A percentile compares a stretch with the other conserved stretches of the same genome.
phyloP scores from a whole-genome alignment of 2,113 vertebrate genomes.

The Cephalopholis sonnerati region DNA sequence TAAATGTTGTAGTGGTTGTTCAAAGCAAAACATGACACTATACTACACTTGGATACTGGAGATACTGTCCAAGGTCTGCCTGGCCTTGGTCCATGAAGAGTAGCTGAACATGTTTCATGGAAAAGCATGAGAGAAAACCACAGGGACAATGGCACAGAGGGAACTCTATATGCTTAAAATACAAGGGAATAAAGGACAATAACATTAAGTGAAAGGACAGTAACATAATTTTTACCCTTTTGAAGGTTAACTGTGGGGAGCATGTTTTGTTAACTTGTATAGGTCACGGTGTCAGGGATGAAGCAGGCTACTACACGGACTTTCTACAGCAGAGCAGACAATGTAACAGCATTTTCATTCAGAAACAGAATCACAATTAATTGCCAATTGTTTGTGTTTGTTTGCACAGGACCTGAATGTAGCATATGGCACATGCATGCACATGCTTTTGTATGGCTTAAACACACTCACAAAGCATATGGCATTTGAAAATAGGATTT shows the following conservation, averaged over 20 bases:
- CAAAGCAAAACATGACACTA: neutral
- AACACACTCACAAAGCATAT: neutral
- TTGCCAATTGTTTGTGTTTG: neutral
- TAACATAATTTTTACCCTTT: slow-evolving; percentile 26
- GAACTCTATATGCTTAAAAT: neutral
- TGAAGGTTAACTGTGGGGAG: neutral
- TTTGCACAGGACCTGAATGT: neutral
- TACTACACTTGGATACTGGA: neutral
- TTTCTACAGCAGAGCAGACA: neutral
- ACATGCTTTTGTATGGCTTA: neutral
- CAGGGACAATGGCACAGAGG: neutral
- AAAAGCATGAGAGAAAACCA: neutral
- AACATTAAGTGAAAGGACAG: neutral
- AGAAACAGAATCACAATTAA: neutral
- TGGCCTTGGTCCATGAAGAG: neutral
- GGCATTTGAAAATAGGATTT: neutral
- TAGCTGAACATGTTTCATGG: neutral
- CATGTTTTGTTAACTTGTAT: slow-evolving; percentile 25
- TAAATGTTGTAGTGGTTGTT: neutral
- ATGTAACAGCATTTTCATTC: neutral
- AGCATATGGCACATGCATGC: too few species aligned
- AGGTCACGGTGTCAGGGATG: slow-evolving; percentile 39
- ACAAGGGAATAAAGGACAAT: neutral
- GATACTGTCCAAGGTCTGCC: slow-evolving; percentile 8
- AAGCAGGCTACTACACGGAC: neutral